phyloP scores from a whole-genome alignment of 2,113 vertebrate genomes.

The Callospermophilus lateralis region DNA sequence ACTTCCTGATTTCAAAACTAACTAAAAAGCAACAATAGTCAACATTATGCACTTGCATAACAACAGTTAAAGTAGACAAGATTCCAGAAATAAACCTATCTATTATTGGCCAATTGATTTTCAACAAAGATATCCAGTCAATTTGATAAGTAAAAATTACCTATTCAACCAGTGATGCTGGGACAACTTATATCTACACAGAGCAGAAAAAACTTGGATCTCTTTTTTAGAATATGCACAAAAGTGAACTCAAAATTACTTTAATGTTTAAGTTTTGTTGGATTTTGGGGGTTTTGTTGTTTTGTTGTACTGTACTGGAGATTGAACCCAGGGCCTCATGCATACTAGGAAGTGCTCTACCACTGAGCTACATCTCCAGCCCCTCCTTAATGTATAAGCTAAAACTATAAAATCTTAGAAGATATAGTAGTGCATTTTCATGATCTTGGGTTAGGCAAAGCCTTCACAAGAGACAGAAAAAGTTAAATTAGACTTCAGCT shows the following conservation, averaged over 20 bases:
- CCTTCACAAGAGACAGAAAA: not conserved
- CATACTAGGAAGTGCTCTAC: too few species aligned
- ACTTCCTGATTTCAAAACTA: constrained; percentile 40
- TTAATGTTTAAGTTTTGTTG: not conserved
- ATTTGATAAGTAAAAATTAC: not conserved
- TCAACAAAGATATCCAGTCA: not conserved
- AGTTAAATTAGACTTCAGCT: not conserved
- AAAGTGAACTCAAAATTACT: constrained; percentile 7
- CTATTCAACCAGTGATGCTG: not conserved
- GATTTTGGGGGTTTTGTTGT: too few species aligned
- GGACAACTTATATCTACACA: not conserved
- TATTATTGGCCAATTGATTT: not conserved
- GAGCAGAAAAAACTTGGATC: not conserved
- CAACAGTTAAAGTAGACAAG: not conserved
- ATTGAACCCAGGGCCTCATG: too few species aligned
- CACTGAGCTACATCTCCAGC: too few species aligned
- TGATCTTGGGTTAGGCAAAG: not conserved
- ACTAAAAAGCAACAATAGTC: not conserved
- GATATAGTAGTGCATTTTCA: not conserved
- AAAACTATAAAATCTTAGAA: not conserved
- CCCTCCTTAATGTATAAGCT: not conserved
- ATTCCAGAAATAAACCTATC: constrained; percentile 24
- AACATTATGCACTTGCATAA: not conserved
- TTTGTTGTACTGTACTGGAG: too few species aligned
- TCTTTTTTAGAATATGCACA: not conserved